Conservation (phyloP, 2,888 invertebrate species). For the Drosophila silvestris region DNA sequence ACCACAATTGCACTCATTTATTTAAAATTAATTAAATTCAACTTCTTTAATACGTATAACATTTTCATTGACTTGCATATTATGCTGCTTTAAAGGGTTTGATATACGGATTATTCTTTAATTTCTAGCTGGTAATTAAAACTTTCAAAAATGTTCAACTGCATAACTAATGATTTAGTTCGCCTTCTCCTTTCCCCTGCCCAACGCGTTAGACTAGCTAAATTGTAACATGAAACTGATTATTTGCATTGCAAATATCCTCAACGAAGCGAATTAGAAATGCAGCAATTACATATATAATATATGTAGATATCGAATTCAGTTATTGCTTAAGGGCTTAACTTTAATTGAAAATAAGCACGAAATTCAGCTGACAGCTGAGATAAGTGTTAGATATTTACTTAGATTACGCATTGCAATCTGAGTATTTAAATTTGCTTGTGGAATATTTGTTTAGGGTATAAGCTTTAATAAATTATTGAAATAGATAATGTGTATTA, state of each 20-base stretch:
- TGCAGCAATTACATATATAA: conserved; percentile 24
- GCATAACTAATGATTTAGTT: conserved; percentile 78
- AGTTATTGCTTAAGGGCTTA: neutral
- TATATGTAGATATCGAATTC: neutral
- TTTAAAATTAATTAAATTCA: conserved; percentile 6
- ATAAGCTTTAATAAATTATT: neutral
- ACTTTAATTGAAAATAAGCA: conserved; percentile 25
- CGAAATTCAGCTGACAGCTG: neutral
- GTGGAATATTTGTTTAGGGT: neutral
- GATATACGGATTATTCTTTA: neutral
- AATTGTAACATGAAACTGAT: conserved; percentile 66
- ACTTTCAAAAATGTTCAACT: conserved; percentile 53
- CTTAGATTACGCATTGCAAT: conserved; percentile 3
- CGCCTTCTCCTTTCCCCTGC: conserved; percentile 29
- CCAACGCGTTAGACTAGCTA: conserved; percentile 18
- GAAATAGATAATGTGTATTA: neutral
- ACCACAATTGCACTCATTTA: conserved; percentile 6
- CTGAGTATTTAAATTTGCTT: neutral
- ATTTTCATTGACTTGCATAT: conserved; percentile 19
- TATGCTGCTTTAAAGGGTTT: neutral
- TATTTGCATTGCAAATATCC: conserved; percentile 77
- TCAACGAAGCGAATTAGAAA: conserved; percentile 41
- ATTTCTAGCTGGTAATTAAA: conserved; percentile 58
- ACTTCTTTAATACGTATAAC: conserved; percentile 1
- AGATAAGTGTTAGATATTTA: neutral